A percentile compares a stretch with the other conserved stretches of the same genome.
phyloP scores from a whole-genome alignment of 2,888 invertebrate species.

The Tachina lurida region DNA sequence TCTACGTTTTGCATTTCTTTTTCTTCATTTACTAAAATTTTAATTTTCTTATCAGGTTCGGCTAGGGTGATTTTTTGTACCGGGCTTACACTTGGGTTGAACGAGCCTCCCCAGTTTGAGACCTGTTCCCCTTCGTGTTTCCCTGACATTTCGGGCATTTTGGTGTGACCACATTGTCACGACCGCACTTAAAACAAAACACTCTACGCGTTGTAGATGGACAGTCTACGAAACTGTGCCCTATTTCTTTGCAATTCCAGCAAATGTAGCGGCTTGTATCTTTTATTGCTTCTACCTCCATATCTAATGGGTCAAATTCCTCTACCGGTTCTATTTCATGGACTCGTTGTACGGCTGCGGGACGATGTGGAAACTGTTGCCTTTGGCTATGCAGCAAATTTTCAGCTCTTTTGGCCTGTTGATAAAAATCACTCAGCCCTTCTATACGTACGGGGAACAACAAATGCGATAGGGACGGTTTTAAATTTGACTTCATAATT shows the following conservation, averaged over 20 bases:
- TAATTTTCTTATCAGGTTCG: no score
- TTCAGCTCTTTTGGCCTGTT: not conserved
- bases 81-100: no score
- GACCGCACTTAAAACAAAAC: no score
- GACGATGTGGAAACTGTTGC: no score
- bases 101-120: no score
- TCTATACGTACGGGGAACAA: not conserved
- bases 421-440: not conserved
- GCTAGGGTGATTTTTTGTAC: no score
- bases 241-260: no score
- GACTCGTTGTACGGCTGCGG: no score
- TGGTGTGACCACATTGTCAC: slow-evolving; percentile 1
- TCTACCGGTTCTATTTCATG: not conserved
- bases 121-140: slow-evolving; percentile 2
- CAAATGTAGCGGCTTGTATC: not conserved
- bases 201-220: no score
- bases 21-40: no score
- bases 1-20: no score
- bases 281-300: not conserved
- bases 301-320: not conserved
- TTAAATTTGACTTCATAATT: not conserved
- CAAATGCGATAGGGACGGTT: not conserved
- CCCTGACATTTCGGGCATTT: slow-evolving; percentile 31
- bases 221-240: no score
- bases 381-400: not conserved